These are phyloP conservation scores for Pammene fasciana DNA, from an alignment of 2,888 invertebrate genomes.

Conservation along the genomic window DNA sequence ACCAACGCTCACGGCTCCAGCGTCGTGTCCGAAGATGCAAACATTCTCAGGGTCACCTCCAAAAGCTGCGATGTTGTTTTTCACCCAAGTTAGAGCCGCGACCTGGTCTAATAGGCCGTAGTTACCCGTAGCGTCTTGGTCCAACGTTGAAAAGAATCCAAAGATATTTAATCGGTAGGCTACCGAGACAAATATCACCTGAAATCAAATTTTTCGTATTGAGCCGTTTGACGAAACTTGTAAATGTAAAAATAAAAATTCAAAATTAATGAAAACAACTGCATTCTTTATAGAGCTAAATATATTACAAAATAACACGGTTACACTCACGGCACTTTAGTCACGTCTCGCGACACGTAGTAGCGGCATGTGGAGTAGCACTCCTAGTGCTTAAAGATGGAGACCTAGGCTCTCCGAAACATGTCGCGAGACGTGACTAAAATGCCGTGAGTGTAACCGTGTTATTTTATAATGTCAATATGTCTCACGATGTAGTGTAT, in stretches of 20 bases:
- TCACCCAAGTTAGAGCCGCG: conserved; percentile 90
- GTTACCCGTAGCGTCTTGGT: conserved; percentile 90
- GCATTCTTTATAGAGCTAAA: no score
- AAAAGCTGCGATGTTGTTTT: conserved; percentile 88
- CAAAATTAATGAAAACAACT: no score
- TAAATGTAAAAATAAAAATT: not conserved
- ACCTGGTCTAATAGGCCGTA: conserved; percentile 92
- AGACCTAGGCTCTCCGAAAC: no score
- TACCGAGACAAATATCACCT: conserved; percentile 90
- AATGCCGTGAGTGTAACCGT: no score
- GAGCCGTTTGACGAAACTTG: not conserved
- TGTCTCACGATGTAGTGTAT: no score
- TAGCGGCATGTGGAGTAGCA: no score
- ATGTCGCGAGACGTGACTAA: no score
- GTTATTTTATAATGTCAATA: no score
- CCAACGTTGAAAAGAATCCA: conserved; percentile 92
- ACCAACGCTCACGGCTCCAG: conserved; percentile 90
- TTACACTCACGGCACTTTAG: no score
- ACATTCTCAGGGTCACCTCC: conserved; percentile 90
- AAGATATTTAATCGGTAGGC: conserved; percentile 91
- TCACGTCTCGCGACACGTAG: no score
- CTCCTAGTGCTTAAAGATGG: no score
- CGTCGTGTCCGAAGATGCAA: conserved; percentile 90
- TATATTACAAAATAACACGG: no score
- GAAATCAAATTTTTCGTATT: conserved; percentile 48